These are phyloP conservation scores for Prinia subflava DNA, from an alignment of 2,113 vertebrate species.

Conservation along the genomic window DNA sequence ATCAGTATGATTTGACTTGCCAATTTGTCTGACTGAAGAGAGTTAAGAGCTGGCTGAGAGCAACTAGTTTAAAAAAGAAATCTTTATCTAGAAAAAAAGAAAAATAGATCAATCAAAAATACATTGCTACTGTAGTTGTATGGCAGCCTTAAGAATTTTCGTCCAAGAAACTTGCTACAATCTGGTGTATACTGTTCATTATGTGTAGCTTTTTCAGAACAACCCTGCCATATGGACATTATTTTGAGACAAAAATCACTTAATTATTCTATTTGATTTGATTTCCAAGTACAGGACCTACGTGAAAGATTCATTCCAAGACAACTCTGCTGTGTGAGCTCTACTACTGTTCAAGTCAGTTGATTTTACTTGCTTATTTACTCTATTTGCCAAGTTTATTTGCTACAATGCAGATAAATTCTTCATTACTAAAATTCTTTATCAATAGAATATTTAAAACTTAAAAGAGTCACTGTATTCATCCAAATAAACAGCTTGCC, in stretches of 20 bases:
- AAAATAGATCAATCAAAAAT: conserved; percentile 2
- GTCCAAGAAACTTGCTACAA: background rate
- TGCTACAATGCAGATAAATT: background rate
- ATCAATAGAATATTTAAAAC: background rate
- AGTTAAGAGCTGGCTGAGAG: background rate
- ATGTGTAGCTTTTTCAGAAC: background rate
- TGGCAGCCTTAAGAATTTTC: background rate
- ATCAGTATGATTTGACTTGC: background rate
- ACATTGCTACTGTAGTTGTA: background rate
- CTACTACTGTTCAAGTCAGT: background rate
- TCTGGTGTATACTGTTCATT: background rate
- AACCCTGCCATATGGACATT: background rate
- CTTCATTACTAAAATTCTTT: background rate
- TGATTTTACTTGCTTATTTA: background rate
- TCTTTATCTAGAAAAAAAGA: background rate
- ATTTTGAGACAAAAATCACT: conserved; percentile 6
- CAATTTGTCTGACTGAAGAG: background rate
- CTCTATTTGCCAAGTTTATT: background rate
- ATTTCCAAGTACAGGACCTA: background rate
- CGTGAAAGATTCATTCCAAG: background rate
- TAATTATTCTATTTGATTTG: background rate
- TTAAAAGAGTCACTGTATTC: background rate
- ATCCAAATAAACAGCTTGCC: background rate
- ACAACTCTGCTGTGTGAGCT: background rate
- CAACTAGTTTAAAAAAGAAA: background rate